Percentiles rank a stretch among this genome's conserved stretches.
These are phyloP conservation scores for Gambusia holbrooki DNA, from an alignment of 2,113 vertebrate genomes.

Conservation along the genomic window DNA sequence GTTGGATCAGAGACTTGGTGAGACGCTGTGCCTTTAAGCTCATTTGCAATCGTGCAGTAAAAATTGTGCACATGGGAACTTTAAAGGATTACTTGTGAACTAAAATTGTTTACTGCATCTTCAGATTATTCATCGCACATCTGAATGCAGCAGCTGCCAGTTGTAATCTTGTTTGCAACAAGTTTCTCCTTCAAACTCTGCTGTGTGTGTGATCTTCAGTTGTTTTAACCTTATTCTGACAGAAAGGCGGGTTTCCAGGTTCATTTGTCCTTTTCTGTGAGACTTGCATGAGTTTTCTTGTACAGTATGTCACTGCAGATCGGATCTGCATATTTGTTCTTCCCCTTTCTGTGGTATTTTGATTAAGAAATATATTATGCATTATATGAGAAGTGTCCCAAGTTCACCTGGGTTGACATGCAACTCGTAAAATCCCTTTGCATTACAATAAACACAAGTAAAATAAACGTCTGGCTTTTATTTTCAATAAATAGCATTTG, in stretches of 20 bases:
- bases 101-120: conserved; percentile 15
- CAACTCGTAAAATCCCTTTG: conserved; percentile 15
- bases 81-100: background rate
- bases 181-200: background rate
- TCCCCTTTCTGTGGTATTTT: conserved; percentile 28
- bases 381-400: conserved; percentile 5
- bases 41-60: background rate
- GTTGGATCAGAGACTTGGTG: background rate
- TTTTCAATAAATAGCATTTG: conserved; percentile 29
- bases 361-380: conserved; percentile 46
- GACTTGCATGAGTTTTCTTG: conserved; percentile 14
- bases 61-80: background rate
- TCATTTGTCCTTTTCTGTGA: conserved; percentile 23
- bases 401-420: conserved; percentile 13
- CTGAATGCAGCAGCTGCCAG: background rate
- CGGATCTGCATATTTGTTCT: conserved; percentile 27
- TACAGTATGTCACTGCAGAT: conserved; percentile 38
- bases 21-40: background rate
- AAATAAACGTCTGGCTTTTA: conserved; percentile 1
- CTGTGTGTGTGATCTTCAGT: background rate
- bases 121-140: background rate
- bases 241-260: background rate
- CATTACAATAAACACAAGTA: conserved; percentile 52
- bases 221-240: background rate
- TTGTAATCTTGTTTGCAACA: background rate